A percentile compares a stretch with the other conserved stretches of the same genome.
Conservation (phyloP, 1,140 invertebrate species). For the Lepidurus apus region DNA sequence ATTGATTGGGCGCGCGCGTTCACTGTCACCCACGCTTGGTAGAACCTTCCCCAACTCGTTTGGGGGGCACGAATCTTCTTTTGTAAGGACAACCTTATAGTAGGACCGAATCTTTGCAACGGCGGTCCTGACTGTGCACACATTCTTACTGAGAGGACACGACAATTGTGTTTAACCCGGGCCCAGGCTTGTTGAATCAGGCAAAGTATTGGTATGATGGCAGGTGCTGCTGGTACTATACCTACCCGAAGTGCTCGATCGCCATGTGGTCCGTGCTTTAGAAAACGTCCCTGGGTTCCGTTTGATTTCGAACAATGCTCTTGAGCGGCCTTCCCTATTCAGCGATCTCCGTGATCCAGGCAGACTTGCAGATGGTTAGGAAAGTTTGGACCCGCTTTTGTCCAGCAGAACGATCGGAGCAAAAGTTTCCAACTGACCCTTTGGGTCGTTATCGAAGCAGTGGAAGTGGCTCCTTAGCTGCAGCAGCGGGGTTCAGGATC, state of each 20-base stretch:
- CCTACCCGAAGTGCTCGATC: neutral
- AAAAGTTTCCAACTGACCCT: neutral
- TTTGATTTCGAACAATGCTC: slow-evolving; percentile 14
- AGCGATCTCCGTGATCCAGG: neutral
- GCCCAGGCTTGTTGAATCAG: slow-evolving; percentile 5
- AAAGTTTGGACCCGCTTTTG: neutral
- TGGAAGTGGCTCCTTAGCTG: neutral
- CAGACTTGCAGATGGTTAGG: neutral
- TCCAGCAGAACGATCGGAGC: neutral
- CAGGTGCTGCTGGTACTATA: neutral
- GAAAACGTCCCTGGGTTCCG: neutral
- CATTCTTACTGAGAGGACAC: neutral
- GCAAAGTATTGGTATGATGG: neutral
- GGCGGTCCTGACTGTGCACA: too few relatives aligned
- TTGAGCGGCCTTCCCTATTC: neutral
- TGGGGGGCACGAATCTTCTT: too few relatives aligned
- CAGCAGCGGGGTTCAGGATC: neutral
- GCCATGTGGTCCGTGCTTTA: neutral
- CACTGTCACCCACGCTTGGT: neutral
- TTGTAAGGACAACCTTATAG: too few relatives aligned
- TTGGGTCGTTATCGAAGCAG: too few relatives aligned
- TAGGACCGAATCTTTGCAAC: neutral
- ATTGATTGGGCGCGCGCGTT: slow-evolving; percentile 20
- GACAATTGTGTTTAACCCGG: slow-evolving; percentile 14
- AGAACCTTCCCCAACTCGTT: too few relatives aligned